Conservation (phyloP, 2,888 invertebrate species). For the Pachymerium ferrugineum region DNA sequence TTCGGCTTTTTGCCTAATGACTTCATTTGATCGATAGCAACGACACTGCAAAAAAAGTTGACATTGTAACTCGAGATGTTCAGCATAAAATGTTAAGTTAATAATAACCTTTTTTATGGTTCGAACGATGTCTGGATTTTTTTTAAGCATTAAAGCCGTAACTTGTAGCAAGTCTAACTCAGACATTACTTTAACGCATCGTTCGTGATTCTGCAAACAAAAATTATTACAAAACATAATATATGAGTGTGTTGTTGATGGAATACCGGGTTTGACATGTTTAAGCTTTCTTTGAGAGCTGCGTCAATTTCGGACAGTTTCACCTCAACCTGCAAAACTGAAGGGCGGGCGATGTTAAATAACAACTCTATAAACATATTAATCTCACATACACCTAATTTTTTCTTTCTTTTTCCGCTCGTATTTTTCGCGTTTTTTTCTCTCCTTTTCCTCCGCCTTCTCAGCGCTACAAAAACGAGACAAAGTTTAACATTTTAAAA, state of each 20-base stretch:
- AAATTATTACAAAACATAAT: background rate
- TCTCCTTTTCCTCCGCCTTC: slow-evolving; percentile 35
- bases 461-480: slow-evolving; percentile 33
- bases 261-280: slow-evolving; percentile 33
- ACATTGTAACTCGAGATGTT: background rate
- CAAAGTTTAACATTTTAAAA: background rate
- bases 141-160: slow-evolving; percentile 44
- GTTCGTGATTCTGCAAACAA: slow-evolving; percentile 30
- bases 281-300: slow-evolving; percentile 34
- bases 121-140: slow-evolving; percentile 47
- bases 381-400: slow-evolving; percentile 29
- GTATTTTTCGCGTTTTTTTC: slow-evolving; percentile 36
- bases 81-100: background rate
- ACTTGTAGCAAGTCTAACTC: slow-evolving; percentile 45
- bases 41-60: slow-evolving; percentile 42
- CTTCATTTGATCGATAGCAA: slow-evolving; percentile 46
- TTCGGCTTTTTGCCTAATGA: slow-evolving; percentile 47
- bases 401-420: slow-evolving; percentile 36
- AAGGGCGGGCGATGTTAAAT: background rate
- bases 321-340: slow-evolving; percentile 33
- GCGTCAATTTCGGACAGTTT: slow-evolving; percentile 29
- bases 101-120: slow-evolving; percentile 46
- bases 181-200: slow-evolving; percentile 40
- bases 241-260: background rate
- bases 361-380: background rate